Base-by-base conservation (phyloP, 2,113 vertebrate genomes). In the Peromyscus californicus region DNA sequence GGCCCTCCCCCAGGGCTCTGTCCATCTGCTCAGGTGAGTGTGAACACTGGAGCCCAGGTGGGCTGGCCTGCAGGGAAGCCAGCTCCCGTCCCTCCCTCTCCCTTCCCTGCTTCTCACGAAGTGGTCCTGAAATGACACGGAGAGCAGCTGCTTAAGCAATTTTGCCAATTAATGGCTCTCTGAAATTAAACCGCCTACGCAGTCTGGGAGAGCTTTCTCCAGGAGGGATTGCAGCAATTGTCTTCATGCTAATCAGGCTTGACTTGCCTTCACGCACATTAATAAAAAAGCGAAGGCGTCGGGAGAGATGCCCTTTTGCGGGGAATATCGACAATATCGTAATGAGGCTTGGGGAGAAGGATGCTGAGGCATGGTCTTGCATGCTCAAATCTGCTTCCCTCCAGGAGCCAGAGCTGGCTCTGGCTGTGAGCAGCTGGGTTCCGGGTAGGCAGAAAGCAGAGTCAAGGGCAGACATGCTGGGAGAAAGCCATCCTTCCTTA, bases 151-250 rank as follows among this genome's bases (percentile, higher is more conserved):
- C 98, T 98, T 98, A 98, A 98, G 98, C 98, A 98, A 98, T 98
- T 98, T 98, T 98, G 98, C 98, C 98, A 98, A 98, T 99, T 99
- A 99, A 99, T 98, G 98, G 98, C 98, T 98, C 98, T 98, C 98
- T 98, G 98, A 99, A 98, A 99, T 98, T 98, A 99, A 99, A 99
- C 98, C 98, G 96, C 98, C 98, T 98, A 98, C 98, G 91, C 98
- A 98, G 98, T 98, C 98, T 98, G 98, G 98, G 98, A 98, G 98
- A 98, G 98, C 97, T 98, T 98, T 98, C 98, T 98, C 98, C 98
- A 98, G 98, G 98, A 99, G 98, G 98, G 98, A 98, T 98, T 98
- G 98, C 98, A 93, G 98, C 98, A 98, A 98, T 99, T 98, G 98
- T 98, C 98, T 98, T 98, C 98, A 98, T 99, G 98, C 98, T 98